Evolutionary conservation across 2,888 invertebrate species (phyloP).

Genomic region (Macaria notata): DNA sequence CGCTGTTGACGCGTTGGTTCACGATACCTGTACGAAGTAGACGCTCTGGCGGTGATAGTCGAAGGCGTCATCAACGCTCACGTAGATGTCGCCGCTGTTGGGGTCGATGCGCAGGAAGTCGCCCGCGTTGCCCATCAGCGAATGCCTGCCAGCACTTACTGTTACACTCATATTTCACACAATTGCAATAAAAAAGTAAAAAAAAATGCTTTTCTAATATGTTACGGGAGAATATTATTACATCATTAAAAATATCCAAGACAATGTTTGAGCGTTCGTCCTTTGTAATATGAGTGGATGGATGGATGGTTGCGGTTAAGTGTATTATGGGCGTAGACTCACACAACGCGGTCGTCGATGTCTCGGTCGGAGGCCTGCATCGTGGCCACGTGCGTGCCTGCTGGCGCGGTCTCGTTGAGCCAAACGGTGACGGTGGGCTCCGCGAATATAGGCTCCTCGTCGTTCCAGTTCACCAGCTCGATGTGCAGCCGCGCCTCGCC

Average conservation of each 20-base stretch:
- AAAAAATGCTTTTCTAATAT: too few species aligned
- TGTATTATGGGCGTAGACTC: slow-evolving; percentile 42
- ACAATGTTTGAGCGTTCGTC: too few species aligned
- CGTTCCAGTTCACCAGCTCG: slow-evolving; percentile 85
- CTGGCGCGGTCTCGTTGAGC: slow-evolving; percentile 81
- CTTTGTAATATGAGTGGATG: too few species aligned
- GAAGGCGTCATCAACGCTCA: slow-evolving; percentile 77
- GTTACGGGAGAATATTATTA: too few species aligned
- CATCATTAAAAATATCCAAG: too few species aligned
- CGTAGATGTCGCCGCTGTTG: slow-evolving; percentile 80
- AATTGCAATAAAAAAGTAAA: too few species aligned
- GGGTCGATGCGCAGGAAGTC: slow-evolving; percentile 75
- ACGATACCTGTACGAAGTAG: slow-evolving; percentile 74
- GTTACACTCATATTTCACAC: too few species aligned
- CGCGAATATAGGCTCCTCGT: slow-evolving; percentile 85
- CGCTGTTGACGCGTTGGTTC: too few species aligned
- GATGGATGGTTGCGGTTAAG: too few species aligned
- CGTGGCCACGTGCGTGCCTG: slow-evolving; percentile 70
- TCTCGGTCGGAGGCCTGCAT: slow-evolving; percentile 84
- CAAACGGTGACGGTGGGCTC: slow-evolving; percentile 52
- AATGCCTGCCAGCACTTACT: slow-evolving; percentile 63
- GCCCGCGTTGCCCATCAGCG: slow-evolving; percentile 74
- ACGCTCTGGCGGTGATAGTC: slow-evolving; percentile 84
- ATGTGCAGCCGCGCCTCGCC: slow-evolving; percentile 72
- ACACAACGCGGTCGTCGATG: slow-evolving; percentile 82